Evolutionary conservation across 2,113 vertebrate species (phyloP).

Genomic region (Pan troglodytes): NHGRI_mPanTro3-v2.1_pri NC_072404.2:32512501-32513000

Average conservation of each 20-base stretch:
- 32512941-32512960: conserved; percentile 12
- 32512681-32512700: conserved; percentile 40
- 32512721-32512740: not conserved
- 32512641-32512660: not conserved
- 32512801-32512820: not conserved
- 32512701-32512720: conserved; percentile 9
- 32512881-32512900: not conserved
- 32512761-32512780: not conserved
- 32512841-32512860: not conserved
- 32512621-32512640: conserved; percentile 42
- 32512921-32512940: not conserved
- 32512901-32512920: not conserved
- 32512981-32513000: not conserved
- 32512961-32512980: not conserved
- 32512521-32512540: not conserved
- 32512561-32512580: conserved; percentile 15
- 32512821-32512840: too few species aligned
- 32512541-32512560: conserved; percentile 1
- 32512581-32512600: conserved; percentile 37
- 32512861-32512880: not conserved
- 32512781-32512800: not conserved
- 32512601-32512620: conserved; percentile 60
- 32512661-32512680: conserved; percentile 35
- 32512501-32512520: not conserved
- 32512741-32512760: not conserved